Evolutionary conservation across 2,888 invertebrate genomes (phyloP).

Genomic region (Conomelus anceps): DNA sequence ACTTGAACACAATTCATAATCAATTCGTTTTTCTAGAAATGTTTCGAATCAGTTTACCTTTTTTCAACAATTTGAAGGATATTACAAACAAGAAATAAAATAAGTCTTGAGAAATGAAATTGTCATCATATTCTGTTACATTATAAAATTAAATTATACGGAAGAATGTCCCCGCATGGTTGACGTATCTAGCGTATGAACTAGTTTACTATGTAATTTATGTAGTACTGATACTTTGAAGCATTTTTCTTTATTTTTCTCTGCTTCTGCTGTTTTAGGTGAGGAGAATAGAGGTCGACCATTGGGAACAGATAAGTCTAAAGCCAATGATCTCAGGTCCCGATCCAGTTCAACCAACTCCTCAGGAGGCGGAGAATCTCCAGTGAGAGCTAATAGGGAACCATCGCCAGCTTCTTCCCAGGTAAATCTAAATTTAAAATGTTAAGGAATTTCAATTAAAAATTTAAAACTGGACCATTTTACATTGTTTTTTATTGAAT

Average conservation of each 20-base stretch:
- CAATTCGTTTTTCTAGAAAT: no score
- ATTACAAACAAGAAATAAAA: no score
- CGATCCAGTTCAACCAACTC: conserved; percentile 28
- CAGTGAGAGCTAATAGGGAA: conserved; percentile 17
- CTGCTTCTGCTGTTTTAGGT: neutral
- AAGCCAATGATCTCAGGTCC: conserved; percentile 24
- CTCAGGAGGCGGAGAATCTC: conserved; percentile 26
- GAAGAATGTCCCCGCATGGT: no score
- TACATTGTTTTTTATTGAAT: conserved; percentile 4
- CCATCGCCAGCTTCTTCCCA: conserved; percentile 24
- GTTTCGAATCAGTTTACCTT: no score
- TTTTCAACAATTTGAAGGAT: no score
- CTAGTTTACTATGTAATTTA: no score
- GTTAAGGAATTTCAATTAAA: neutral
- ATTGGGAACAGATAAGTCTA: conserved; percentile 1
- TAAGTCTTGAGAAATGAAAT: no score
- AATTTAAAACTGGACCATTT: no score
- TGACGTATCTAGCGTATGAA: no score
- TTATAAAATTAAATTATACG: no score
- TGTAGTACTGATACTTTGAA: neutral
- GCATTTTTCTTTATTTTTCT: neutral
- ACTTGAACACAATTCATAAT: no score
- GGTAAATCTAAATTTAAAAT: neutral
- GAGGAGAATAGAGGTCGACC: conserved; percentile 16
- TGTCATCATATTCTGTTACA: no score